These are phyloP conservation scores for Tetranychus piercei DNA, from an alignment of 2,888 invertebrate genomes.

Conservation along the genomic window DNA sequence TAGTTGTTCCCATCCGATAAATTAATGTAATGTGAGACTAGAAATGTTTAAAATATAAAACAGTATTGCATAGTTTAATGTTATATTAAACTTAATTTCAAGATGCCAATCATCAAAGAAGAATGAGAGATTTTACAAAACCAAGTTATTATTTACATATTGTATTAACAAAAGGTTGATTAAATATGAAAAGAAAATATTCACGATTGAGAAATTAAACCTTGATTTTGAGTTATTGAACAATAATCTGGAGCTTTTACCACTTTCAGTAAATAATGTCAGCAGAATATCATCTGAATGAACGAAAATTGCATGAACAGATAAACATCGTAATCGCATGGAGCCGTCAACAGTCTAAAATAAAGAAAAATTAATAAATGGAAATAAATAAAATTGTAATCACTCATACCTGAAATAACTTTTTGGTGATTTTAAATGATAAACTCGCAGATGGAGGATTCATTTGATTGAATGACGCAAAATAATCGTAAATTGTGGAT, in stretches of 20 bases:
- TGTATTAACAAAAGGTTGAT: background rate
- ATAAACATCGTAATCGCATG: conserved; percentile 14
- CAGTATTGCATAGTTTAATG: too few relatives aligned
- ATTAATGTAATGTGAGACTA: too few relatives aligned
- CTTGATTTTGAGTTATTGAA: background rate
- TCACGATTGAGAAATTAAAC: background rate
- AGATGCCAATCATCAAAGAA: too few relatives aligned
- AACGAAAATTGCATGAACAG: conserved; percentile 15
- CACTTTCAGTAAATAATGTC: conserved; percentile 8
- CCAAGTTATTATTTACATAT: too few relatives aligned
- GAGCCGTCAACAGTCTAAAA: conserved; percentile 15
- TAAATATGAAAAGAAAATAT: background rate
- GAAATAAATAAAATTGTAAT: background rate
- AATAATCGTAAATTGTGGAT: background rate
- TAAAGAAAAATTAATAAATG: background rate
- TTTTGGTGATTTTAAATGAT: background rate
- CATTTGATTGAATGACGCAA: background rate
- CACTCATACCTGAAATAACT: background rate
- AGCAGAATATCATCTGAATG: conserved; percentile 5
- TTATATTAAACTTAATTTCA: too few relatives aligned
- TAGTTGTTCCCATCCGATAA: too few relatives aligned
- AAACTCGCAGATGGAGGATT: background rate
- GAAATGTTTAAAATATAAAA: too few relatives aligned
- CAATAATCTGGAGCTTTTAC: conserved; percentile 9
- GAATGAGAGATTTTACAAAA: too few relatives aligned